Base-by-base conservation (phyloP, 2,113 vertebrate species). In the Eleginops maclovinus region DNA sequence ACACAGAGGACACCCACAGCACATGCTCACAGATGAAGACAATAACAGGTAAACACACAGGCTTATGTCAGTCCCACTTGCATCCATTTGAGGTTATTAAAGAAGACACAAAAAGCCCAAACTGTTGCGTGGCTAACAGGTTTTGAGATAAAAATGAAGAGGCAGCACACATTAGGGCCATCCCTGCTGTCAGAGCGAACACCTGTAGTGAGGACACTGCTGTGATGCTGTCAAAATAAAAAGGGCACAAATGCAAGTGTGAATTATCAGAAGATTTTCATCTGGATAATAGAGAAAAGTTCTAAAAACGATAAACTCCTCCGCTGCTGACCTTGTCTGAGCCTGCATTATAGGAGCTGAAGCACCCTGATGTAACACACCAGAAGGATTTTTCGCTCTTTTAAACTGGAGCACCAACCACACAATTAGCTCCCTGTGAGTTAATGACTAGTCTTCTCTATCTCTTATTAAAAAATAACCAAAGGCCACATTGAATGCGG, bases 51-150 rank as follows among this genome's bases (percentile, higher is more conserved):
- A 81, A 81, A 86, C 79, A 82, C 74, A 54, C 54, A 28, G 79
- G 63, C 75, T 91, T 80, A 83, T 82, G 86, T 83, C 81, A n/a
- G 79, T 90, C 91, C 81, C 70, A 87, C 81, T 91, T 58, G 63
- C 55, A 74, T 83, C 69, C 65, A 78, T 85, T 79, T 88, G 79
- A 79, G 75, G 67, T 66, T 82, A 77, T 86, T 87, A 79, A 56
- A 67, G 26, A 51, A 86, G 82, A 80, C 77, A 78, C 15, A 16
- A 78, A 81, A 84, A 61, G 74, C 76, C 78, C 44, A 75, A 80
- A 87, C 85, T 71, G 81, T 83, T 83, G 82, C 64, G 15, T 75
- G 41, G 80, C 83, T 79, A 77, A 89, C 79, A 91, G 82, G 85
- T 87, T 88, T 82, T 49, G 21, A 78, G 87, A 76, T 77, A 72